These are phyloP conservation scores for Dryadula phaetusa DNA, from an alignment of 2,888 invertebrate genomes.

Conservation along the genomic window DNA sequence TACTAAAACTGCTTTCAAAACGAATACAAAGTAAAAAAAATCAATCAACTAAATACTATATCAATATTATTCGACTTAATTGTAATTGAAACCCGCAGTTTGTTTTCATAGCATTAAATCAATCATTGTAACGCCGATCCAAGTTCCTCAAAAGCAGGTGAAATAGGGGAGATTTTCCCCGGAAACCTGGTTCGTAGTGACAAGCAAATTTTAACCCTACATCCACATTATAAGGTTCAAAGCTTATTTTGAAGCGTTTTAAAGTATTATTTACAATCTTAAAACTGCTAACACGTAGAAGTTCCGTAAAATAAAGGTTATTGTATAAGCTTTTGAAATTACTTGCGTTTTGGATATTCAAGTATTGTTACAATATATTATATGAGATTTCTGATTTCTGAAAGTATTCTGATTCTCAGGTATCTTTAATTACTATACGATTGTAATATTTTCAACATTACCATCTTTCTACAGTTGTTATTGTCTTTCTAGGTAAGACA, in stretches of 20 bases:
- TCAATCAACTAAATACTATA: conserved; percentile 26
- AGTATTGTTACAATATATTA: no score
- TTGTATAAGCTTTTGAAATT: no score
- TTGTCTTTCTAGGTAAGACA: no score
- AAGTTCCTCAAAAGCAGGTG: conserved; percentile 43
- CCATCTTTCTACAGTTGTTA: no score
- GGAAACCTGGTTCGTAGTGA: conserved; percentile 10
- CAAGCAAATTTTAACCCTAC: conserved; percentile 12
- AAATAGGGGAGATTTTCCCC: conserved; percentile 40
- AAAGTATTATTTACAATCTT: background rate
- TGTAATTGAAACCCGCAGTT: conserved; percentile 33
- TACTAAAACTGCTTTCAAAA: background rate
- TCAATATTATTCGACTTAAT: conserved; percentile 29
- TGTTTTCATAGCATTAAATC: conserved; percentile 37
- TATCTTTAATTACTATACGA: no score
- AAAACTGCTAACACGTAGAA: no score
- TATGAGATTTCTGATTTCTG: no score
- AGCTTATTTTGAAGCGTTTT: background rate
- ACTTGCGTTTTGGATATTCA: no score
- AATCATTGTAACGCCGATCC: conserved; percentile 41
- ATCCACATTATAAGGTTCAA: background rate
- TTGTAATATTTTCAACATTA: no score
- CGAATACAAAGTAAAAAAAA: background rate
- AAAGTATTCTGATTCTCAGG: no score
- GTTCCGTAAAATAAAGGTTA: no score